Conservation (phyloP, 2,888 invertebrate species). For the Drosophila dives region DNA sequence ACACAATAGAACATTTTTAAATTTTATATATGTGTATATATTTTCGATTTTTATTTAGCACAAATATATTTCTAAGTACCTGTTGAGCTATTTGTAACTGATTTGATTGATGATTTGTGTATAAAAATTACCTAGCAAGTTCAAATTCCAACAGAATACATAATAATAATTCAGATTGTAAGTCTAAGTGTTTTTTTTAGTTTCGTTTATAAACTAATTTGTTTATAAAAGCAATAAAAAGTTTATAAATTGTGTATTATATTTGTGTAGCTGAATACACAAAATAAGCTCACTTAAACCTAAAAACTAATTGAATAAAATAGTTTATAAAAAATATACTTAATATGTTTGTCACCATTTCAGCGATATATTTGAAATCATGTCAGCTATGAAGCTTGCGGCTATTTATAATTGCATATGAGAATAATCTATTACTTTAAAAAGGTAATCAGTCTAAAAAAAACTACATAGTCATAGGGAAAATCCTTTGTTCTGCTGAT, state of each 20-base stretch:
- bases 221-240: constrained; percentile 23
- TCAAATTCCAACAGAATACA: not conserved
- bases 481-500: constrained; percentile 4
- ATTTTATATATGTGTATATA: not conserved
- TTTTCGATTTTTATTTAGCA: not conserved
- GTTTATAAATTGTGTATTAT: constrained; percentile 9
- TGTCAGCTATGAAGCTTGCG: constrained; percentile 24
- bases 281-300: constrained; percentile 32
- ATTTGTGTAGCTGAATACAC: constrained; percentile 14
- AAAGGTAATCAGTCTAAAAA: constrained; percentile 12
- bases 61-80: not conserved
- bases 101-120: not conserved
- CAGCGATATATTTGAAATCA: constrained; percentile 14
- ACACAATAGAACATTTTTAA: not conserved
- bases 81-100: not conserved
- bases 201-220: not conserved
- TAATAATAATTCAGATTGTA: not conserved
- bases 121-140: not conserved
- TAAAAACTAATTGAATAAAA: constrained; percentile 6
- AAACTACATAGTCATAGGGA: not conserved
- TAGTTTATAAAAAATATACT: constrained; percentile 1
- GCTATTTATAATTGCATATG: constrained; percentile 19
- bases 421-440: not conserved
- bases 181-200: not conserved
- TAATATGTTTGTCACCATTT: constrained; percentile 21